Evolutionary conservation across 1,140 invertebrate genomes (phyloP), one percentile per base, ranked within the genome.

Genomic region (Cydia amplana): DNA sequence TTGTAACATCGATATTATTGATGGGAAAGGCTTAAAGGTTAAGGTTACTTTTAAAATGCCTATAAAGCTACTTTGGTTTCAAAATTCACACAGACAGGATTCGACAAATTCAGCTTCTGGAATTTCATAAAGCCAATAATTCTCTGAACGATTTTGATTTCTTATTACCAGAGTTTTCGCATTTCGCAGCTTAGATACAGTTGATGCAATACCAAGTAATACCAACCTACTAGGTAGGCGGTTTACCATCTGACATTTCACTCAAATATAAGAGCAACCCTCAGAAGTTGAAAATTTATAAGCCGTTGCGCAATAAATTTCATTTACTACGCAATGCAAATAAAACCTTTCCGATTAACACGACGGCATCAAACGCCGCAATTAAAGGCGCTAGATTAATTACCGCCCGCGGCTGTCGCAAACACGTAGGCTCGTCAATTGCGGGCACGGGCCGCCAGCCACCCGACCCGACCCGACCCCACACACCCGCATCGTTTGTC

Each of bases 401-500:
- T 83, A 82, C 78, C 28, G 80, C 83, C 81, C 73, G 82, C 74
- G 85, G 85, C 84, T 75, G 79, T 78, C 79, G 79, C 82, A 85
- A 85, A 87, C 75, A 85, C 77, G 79, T 82, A 83, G 80, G 75
- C 82, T 79, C 78, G 80, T 84, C 82, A 82, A 81, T 72, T 85
- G 83, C 83, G 85, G 81, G 85, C 85, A 86, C 85, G 18, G 20
- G 55, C 55, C 18, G 16, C 14, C 14, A 49, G 46, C 46, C 46
- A 16, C 14, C 16, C 14, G 16, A 60, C 51, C 51, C 49, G 49
- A 12, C 55, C 32, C 32, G 65, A 70, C 65, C 65, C 65, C 65
- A 9, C 28, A 40, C 32, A 87, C 89, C 89, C 89, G 89, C 89
- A 91, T 91, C 65, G 65, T 70, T 40, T 40, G 65, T 70, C 65